Conservation (phyloP, 2,888 invertebrate species). For the Drymonia ruficornis region DNA sequence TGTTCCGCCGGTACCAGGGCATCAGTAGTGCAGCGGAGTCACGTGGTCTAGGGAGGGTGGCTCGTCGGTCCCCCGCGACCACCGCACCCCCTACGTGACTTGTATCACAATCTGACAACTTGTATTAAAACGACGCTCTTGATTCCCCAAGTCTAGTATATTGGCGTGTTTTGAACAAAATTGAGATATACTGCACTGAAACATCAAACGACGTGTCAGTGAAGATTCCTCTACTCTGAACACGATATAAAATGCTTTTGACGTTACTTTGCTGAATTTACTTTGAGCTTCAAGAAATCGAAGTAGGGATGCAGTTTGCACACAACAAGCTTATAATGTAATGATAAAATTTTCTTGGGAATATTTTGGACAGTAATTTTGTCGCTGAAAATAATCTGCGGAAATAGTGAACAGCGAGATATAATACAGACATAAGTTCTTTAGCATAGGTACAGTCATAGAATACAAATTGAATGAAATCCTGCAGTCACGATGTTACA, state of each 20-base stretch:
- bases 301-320: not conserved
- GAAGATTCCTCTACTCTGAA: constrained; percentile 1
- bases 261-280: not conserved
- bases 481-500: not conserved
- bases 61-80: constrained; percentile 41
- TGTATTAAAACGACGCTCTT: constrained; percentile 51
- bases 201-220: constrained; percentile 3
- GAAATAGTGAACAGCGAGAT: too few relatives aligned
- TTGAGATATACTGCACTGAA: constrained; percentile 4
- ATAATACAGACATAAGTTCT: too few relatives aligned
- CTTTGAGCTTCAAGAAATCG: not conserved
- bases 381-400: too few relatives aligned
- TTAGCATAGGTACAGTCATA: not conserved
- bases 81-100: constrained; percentile 54
- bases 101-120: constrained; percentile 48
- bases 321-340: not conserved
- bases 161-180: constrained; percentile 16
- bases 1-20: constrained; percentile 40
- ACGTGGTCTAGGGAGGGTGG: constrained; percentile 37
- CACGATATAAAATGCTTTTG: not conserved
- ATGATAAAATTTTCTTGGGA: too few relatives aligned
- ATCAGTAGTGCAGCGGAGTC: constrained; percentile 43
- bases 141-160: constrained; percentile 40
- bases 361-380: too few relatives aligned
- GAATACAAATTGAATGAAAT: constrained; percentile 2